Evolutionary conservation across 2,888 invertebrate species (phyloP).

Genomic region (Trypoxylon attenuatum): DNA sequence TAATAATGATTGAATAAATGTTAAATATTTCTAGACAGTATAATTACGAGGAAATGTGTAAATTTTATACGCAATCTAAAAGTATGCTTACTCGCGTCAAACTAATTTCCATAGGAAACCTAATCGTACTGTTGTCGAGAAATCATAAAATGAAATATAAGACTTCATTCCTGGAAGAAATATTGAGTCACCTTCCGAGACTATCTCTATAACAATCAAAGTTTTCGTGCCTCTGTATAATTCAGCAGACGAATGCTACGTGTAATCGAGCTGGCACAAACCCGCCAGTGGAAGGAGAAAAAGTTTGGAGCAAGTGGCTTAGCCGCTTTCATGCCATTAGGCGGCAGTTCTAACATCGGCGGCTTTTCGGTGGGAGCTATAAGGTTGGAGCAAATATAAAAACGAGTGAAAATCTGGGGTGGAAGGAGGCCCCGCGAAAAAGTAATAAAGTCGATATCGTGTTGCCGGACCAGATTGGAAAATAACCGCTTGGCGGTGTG

Average conservation of each 20-base stretch:
- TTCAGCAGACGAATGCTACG: neutral
- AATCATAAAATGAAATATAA: too few relatives aligned
- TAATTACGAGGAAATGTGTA: too few relatives aligned
- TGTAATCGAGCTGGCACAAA: conserved; percentile 4
- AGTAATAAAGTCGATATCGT: conserved; percentile 59
- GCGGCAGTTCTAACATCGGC: neutral
- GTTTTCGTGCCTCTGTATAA: neutral
- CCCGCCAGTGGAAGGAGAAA: neutral
- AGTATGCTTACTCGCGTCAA: too few relatives aligned
- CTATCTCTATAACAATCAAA: too few relatives aligned
- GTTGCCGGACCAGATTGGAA: conserved; percentile 55
- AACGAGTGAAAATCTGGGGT: conserved; percentile 7
- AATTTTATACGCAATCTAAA: too few relatives aligned
- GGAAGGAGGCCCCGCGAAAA: conserved; percentile 31
- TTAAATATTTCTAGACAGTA: too few relatives aligned
- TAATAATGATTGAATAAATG: conserved; percentile 21
- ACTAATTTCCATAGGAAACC: too few relatives aligned
- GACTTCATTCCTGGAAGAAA: too few relatives aligned
- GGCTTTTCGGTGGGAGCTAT: conserved; percentile 11
- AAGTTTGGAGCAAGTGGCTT: neutral
- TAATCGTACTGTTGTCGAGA: too few relatives aligned
- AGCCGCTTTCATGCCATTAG: conserved; percentile 26
- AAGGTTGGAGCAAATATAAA: conserved; percentile 14
- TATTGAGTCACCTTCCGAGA: too few relatives aligned
- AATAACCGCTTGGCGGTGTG: conserved; percentile 51